Percentiles rank a stretch among this genome's conserved stretches.
Evolutionary conservation across 2,888 invertebrate genomes (phyloP).

Genomic region (Drosophila mulleri): DNA sequence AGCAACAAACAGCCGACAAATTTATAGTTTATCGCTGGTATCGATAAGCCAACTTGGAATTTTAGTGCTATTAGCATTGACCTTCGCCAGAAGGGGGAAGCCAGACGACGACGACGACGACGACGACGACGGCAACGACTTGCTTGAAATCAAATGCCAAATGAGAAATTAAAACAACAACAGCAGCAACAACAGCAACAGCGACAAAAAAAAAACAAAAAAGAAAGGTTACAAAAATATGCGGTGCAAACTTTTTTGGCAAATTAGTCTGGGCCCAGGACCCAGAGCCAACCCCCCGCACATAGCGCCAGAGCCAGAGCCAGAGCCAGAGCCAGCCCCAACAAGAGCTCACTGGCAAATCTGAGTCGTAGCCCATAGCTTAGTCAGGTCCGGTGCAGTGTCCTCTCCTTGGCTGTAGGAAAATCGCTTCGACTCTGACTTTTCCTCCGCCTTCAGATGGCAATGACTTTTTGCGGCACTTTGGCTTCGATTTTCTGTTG

Average conservation of each 20-base stretch:
- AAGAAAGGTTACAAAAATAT: slow-evolving; percentile 75
- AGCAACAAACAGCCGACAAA: slow-evolving; percentile 65
- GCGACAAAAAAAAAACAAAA: slow-evolving; percentile 51
- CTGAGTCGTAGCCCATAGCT: slow-evolving; percentile 4
- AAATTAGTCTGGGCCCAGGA: slow-evolving; percentile 79
- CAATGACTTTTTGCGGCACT: slow-evolving; percentile 64
- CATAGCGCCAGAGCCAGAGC: background rate
- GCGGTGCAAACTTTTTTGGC: slow-evolving; percentile 82
- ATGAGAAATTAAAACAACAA: slow-evolving; percentile 78
- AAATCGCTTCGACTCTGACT: slow-evolving; percentile 44
- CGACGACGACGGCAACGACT: slow-evolving; percentile 21
- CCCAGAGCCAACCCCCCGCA: slow-evolving; percentile 5
- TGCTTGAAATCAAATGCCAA: slow-evolving; percentile 72
- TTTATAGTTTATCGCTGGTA: slow-evolving; percentile 82
- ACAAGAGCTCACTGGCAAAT: background rate
- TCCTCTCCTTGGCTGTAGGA: slow-evolving; percentile 40
- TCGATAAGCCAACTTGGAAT: slow-evolving; percentile 81
- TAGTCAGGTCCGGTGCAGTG: slow-evolving; percentile 44
- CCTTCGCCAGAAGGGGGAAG: slow-evolving; percentile 47
- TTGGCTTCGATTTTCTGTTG: slow-evolving; percentile 72
- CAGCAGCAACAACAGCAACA: slow-evolving; percentile 45
- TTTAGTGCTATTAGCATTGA: slow-evolving; percentile 75
- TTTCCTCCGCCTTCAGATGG: slow-evolving; percentile 48
- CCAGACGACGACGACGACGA: slow-evolving; percentile 40
- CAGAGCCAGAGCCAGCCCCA: slow-evolving; percentile 2